phyloP scores from a whole-genome alignment of 2,888 invertebrate species.

The Cremastinae sp. region DNA sequence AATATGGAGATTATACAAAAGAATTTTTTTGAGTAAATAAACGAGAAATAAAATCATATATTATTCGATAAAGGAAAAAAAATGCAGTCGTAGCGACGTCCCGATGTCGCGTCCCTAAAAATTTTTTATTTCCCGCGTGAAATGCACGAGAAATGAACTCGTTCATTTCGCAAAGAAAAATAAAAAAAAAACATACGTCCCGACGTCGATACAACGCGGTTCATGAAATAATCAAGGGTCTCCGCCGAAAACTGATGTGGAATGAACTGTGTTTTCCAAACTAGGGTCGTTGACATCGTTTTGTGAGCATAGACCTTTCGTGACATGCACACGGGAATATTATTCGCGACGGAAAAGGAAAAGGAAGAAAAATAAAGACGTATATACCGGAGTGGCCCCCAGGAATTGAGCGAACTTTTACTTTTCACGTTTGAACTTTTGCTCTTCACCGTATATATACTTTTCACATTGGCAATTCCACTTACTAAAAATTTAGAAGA shows the following conservation, averaged over 20 bases:
- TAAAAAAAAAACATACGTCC: background rate
- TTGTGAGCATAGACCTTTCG: slow-evolving; percentile 20
- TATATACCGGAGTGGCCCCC: background rate
- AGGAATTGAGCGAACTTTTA: slow-evolving; percentile 8
- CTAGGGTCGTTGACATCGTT: slow-evolving; percentile 39
- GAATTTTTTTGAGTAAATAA: too few species aligned
- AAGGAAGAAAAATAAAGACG: too few species aligned
- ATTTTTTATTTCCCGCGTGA: too few species aligned
- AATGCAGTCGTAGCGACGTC: too few species aligned
- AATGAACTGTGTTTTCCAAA: slow-evolving; percentile 1
- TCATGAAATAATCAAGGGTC: slow-evolving; percentile 28
- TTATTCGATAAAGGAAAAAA: too few species aligned
- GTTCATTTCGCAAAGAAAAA: background rate
- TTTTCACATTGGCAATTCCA: too few species aligned
- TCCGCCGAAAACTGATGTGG: slow-evolving; percentile 1
- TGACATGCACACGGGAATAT: slow-evolving; percentile 21
- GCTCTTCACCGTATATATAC: too few species aligned
- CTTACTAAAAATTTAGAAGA: background rate
- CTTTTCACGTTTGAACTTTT: background rate
- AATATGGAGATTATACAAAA: too few species aligned
- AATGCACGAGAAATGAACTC: slow-evolving; percentile 60
- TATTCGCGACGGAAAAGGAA: background rate
- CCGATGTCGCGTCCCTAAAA: too few species aligned
- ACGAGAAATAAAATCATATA: too few species aligned
- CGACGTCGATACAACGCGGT: slow-evolving; percentile 10